phyloP scores from a whole-genome alignment of 2,113 vertebrate genomes.

The Drymodes brunneopygia region DNA sequence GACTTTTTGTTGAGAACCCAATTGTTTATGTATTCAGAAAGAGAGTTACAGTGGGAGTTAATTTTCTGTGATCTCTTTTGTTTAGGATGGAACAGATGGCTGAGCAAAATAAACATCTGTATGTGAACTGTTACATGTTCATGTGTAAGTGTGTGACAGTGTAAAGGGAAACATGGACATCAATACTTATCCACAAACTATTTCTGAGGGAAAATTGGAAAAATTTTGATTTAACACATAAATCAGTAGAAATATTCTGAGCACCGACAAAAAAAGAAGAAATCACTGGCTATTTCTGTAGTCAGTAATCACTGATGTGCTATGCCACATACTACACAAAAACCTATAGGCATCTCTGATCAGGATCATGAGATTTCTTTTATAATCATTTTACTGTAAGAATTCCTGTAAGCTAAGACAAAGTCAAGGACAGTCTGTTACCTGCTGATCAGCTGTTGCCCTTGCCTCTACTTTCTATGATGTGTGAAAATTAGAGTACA shows the following conservation, averaged over 20 bases:
- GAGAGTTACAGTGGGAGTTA: slow-evolving; percentile 12
- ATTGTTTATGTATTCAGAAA: slow-evolving; percentile 17
- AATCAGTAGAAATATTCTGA: not conserved
- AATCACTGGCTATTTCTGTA: not conserved
- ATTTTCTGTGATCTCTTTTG: slow-evolving; percentile 49
- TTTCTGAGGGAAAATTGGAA: not conserved
- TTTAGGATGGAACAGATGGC: slow-evolving; percentile 57
- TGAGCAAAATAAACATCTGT: slow-evolving; percentile 59
- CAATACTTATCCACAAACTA: not conserved
- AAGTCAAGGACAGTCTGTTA: not conserved
- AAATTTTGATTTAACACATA: not conserved
- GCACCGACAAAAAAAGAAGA: not conserved
- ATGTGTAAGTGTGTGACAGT: not conserved
- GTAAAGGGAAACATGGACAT: not conserved
- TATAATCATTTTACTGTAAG: not conserved
- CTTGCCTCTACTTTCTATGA: not conserved
- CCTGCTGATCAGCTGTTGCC: not conserved
- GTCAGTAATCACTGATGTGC: not conserved
- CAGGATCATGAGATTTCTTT: not conserved
- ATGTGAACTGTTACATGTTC: slow-evolving; percentile 21
- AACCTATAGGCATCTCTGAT: not conserved
- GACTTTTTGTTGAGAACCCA: not conserved
- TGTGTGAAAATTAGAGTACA: not conserved
- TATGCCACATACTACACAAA: not conserved
- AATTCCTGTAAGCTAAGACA: not conserved